A percentile compares a stretch with the other conserved stretches of the same genome.
These are phyloP conservation scores for Falco naumanni DNA, from an alignment of 2,797 vertebrate species.

Conservation along the genomic window DNA sequence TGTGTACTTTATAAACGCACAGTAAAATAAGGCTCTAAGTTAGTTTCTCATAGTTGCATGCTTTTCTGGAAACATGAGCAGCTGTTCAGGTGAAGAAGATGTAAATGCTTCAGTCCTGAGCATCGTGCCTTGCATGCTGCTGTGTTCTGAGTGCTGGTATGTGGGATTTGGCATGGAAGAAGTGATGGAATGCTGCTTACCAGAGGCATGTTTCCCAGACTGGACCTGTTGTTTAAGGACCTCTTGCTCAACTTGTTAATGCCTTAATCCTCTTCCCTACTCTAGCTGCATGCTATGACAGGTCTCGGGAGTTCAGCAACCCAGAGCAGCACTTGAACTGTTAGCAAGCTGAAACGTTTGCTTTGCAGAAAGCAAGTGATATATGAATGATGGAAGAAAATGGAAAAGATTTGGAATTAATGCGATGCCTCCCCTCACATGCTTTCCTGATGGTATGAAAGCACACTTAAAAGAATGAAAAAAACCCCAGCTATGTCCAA, in stretches of 20 bases:
- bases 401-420: not conserved
- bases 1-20: not conserved
- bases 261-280: conserved; percentile 54
- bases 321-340: not conserved
- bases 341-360: conserved; percentile 1
- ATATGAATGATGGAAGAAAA: not conserved
- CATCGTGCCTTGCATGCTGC: not conserved
- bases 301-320: not conserved
- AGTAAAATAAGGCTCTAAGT: not conserved
- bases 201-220: not conserved
- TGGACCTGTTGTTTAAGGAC: conserved; percentile 46
- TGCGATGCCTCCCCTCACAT: not conserved
- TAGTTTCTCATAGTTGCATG: not conserved
- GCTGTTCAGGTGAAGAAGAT: not conserved
- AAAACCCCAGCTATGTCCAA: not conserved
- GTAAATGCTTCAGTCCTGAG: accelerated
- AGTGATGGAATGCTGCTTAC: conserved; percentile 39
- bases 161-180: not conserved
- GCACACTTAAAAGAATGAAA: not conserved
- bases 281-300: conserved; percentile 17
- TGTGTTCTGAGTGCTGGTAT: not conserved
- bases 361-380: conserved; percentile 14
- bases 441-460: not conserved
- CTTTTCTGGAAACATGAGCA: not conserved
- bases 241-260: conserved; percentile 58